Base-by-base conservation (phyloP, 2,113 vertebrate species). In the Xiphophorus maculatus region DNA sequence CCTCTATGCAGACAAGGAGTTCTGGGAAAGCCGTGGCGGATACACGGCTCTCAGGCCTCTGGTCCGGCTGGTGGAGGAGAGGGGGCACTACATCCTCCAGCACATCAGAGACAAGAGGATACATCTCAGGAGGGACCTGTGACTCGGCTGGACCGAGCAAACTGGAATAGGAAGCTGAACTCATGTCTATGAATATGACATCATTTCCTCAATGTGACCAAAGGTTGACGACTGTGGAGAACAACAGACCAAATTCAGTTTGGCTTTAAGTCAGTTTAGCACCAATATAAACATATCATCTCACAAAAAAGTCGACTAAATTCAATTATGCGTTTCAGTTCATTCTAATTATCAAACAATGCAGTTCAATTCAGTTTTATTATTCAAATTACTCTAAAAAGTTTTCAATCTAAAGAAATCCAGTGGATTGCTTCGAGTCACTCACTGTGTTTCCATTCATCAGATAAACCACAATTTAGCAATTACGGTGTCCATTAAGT, bases 1-100 rank as follows among this genome's bases (percentile, higher is more conserved):
- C 0, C 92, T 99, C 32, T 93, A 76, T 44, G 32, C 85, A 32
- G 98, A 99, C 90, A 89, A 22, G 4, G 94, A 95, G 85, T 93
- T 99, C 87, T 99, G 97, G 97, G 89, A 95, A 4, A 95, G 92
- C 87, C 94, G 88, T 17, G 95, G 96, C 0, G 95, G 96, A 0
- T 71, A 79, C 0, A 33, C 65, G 0, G 95, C 96, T 5, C 91
- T 99, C 76, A 72, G 85, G 44, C 79, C 78, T 2, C 85, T 94
- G 51, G 93, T 97, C 30, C 88, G 0, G 54, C 90, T 89, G 3
- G 93, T 98, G 7, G 89, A 95, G 81, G 85, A 79, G 72, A 84
- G 97, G 84, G 97, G 93, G 6, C 90, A 66, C 14, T 60, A 93
- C 54, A 91, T 99, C 60, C 93, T 98, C 63, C 84, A 28, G 15